Percentiles rank a stretch among this genome's conserved stretches.
Conservation (phyloP, 2,797 vertebrate genomes). For the Streptopelia turtur region DNA sequence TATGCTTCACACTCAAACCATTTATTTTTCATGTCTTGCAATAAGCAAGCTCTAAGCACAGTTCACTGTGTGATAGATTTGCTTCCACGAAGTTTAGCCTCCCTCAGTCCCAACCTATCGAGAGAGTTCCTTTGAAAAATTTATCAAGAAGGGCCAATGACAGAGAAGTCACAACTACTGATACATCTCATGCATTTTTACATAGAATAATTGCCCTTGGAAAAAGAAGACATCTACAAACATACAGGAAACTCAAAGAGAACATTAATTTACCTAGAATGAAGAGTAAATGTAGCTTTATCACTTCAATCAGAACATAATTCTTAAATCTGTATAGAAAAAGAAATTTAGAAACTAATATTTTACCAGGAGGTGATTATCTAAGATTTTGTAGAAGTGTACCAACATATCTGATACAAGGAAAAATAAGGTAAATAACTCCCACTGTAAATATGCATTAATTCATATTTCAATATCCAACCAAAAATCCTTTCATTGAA, state of each 20-base stretch:
- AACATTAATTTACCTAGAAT: neutral
- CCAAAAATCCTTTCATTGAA: neutral
- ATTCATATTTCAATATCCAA: neutral
- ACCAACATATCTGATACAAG: neutral
- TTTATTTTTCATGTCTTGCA: conserved; percentile 56
- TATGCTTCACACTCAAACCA: neutral
- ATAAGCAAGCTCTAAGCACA: conserved; percentile 38
- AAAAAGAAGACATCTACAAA: neutral
- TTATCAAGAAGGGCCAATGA: conserved; percentile 26
- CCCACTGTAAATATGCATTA: neutral
- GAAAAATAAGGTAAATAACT: neutral
- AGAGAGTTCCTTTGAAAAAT: conserved; percentile 8
- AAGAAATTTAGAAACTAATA: neutral
- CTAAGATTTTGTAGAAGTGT: neutral
- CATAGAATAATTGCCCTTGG: neutral
- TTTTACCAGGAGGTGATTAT: neutral
- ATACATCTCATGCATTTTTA: conserved; percentile 30
- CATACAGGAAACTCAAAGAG: neutral
- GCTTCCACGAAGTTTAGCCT: conserved; percentile 6
- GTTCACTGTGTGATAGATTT: conserved; percentile 57
- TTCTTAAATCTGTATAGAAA: neutral
- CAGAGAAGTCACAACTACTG: conserved; percentile 20
- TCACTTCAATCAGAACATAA: neutral
- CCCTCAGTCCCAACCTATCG: neutral
- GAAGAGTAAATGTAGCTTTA: neutral